These are phyloP conservation scores for Oreocharis arfaki DNA, from an alignment of 2,113 vertebrate species.

Conservation along the genomic window DNA sequence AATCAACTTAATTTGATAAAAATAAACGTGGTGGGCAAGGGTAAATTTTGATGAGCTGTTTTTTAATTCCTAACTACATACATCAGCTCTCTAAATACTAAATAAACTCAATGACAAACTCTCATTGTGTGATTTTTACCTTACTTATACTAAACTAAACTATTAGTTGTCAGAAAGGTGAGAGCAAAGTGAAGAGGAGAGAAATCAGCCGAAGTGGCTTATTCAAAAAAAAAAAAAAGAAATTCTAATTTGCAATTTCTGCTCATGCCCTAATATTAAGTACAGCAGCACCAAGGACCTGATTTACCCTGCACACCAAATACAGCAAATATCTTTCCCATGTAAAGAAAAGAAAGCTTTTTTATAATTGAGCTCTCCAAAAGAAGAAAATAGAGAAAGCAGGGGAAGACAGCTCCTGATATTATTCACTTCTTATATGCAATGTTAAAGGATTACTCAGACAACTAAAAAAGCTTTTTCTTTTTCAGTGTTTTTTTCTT, in stretches of 20 bases:
- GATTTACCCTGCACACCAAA: neutral
- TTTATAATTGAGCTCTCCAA: neutral
- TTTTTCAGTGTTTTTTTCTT: accelerated
- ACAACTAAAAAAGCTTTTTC: neutral
- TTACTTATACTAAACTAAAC: neutral
- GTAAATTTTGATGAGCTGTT: neutral
- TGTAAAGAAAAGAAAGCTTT: neutral
- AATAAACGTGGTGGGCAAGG: neutral
- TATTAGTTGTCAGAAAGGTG: neutral
- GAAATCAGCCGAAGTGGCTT: neutral
- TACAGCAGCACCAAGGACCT: neutral
- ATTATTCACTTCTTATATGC: neutral
- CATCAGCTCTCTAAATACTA: neutral
- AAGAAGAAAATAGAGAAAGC: neutral
- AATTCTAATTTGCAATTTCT: neutral
- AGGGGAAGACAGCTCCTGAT: neutral
- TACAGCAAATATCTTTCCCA: neutral
- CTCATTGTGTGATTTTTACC: neutral
- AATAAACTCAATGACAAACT: neutral
- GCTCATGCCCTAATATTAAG: neutral
- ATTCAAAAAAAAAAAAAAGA: neutral
- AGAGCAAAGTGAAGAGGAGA: neutral
- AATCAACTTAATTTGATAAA: neutral
- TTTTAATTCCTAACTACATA: neutral
- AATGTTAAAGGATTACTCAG: neutral